Percentiles rank a stretch among this genome's conserved stretches.
Conservation (phyloP, 2,113 vertebrate species). For the Arizona elegans region DNA sequence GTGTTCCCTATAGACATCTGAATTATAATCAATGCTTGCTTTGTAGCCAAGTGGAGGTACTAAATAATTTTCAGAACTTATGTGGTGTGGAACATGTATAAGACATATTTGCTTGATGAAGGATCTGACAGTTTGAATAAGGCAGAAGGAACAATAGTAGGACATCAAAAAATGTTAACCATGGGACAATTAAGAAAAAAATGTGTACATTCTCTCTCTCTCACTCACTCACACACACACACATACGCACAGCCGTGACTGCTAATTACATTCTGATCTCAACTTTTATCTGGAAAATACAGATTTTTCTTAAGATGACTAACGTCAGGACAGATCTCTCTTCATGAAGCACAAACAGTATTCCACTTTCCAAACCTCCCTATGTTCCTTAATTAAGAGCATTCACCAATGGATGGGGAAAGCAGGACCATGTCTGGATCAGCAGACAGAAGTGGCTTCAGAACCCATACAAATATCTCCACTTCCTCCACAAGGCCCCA, state of each 20-base stretch:
- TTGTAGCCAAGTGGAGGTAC: neutral
- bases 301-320: neutral
- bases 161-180: neutral
- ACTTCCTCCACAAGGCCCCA: conserved; percentile 30
- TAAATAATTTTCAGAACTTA: neutral
- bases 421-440: neutral
- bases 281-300: neutral
- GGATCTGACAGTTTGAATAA: neutral
- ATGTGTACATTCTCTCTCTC: neutral
- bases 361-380: conserved; percentile 4
- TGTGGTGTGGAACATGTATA: neutral
- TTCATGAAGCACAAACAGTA: neutral
- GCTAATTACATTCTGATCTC: conserved; percentile 27
- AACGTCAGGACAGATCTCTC: neutral
- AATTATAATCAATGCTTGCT: neutral
- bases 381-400: conserved; percentile 12
- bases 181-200: conserved; percentile 1
- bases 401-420: conserved; percentile 1
- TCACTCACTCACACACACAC: neutral
- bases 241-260: neutral
- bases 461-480: neutral
- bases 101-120: neutral
- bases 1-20: neutral
- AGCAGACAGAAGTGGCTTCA: neutral
- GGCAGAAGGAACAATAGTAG: neutral